These are phyloP conservation scores for Elymnias hypermnestra DNA, from an alignment of 1,140 invertebrate genomes.

Conservation along the genomic window DNA sequence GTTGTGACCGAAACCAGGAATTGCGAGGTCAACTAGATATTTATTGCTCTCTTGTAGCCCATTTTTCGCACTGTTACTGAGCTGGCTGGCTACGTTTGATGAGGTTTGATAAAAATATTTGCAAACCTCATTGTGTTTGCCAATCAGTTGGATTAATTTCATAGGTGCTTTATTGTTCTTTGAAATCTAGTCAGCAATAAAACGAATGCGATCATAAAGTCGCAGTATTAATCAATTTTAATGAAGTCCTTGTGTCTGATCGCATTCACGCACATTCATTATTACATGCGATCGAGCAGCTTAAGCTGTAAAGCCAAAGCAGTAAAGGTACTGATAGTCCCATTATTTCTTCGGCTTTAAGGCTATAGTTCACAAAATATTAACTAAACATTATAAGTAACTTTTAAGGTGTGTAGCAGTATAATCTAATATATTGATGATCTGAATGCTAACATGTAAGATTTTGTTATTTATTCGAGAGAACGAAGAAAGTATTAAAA, in stretches of 20 bases:
- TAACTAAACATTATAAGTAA: constrained; percentile 2
- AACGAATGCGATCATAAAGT: constrained; percentile 30
- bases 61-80: too few species aligned
- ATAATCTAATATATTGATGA: constrained; percentile 42
- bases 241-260: too few species aligned
- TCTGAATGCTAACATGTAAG: constrained; percentile 61
- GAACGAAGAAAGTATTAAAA: constrained; percentile 40
- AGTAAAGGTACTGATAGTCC: neutral
- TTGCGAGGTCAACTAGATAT: constrained; percentile 32
- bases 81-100: too few species aligned
- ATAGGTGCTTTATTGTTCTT: neutral
- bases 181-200: constrained; percentile 48
- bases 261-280: constrained; percentile 9
- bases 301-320: constrained; percentile 15
- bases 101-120: too few species aligned
- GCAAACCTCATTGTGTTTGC: too few species aligned
- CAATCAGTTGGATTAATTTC: neutral
- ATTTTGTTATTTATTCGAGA: constrained; percentile 64
- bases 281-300: constrained; percentile 38
- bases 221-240: constrained; percentile 29
- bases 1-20: constrained; percentile 40
- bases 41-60: constrained; percentile 12
- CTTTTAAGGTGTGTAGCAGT: constrained; percentile 19
- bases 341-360: neutral
- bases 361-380: constrained; percentile 8